Evolutionary conservation across 2,888 invertebrate genomes (phyloP), one percentile per base, ranked within the genome.

Genomic region (Laspeyria flexula): DNA sequence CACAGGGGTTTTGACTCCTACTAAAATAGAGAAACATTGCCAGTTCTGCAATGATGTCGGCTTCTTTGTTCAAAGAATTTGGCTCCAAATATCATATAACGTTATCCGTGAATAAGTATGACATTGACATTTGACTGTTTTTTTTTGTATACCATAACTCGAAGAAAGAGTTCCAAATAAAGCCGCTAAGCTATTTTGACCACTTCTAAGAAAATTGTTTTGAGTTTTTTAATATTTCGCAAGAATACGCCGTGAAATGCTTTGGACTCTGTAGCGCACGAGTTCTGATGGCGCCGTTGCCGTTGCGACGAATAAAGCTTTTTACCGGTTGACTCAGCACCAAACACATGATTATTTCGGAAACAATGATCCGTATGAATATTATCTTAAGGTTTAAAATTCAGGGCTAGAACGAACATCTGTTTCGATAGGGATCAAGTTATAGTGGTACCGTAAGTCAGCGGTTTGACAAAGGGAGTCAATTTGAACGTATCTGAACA

Each of bases 381-480:
- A 39, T 3, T 3, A 4, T 0, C 0, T 7, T 64, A 69, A 54
- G 45, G 49, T 55, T 16, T 31, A 61, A 45, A 53, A 35, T 70
- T 16, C 39, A 1, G 13, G 10, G 29, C 16, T 40, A 37, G 11
- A 44, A 3, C 33, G 29, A 3, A 40, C 49, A 56, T 52, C 43
- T 54, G 54, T 63, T 49, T 59, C 39, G 62, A 57, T 63, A 63
- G 58, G 56, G 70, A 60, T 65, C 68, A 60, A 60, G 60, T 65
- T 60, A 60, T 7, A 51, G 29, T 69, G 64, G 75, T 58, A 56
- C 57, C 63, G 55, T 63, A 58, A 63, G 52, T 43, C 60, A 69
- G 75, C 75, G 79, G 79, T 79, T 83, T 86, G 87, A 87, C 88
- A 88, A 90, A 88, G 85, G 83, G 79, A 83, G 77, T 76, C 80